Percentiles rank a stretch among this genome's conserved stretches.
Conservation (phyloP, 1,140 invertebrate species). For the Leptinotarsa lineolata region DNA sequence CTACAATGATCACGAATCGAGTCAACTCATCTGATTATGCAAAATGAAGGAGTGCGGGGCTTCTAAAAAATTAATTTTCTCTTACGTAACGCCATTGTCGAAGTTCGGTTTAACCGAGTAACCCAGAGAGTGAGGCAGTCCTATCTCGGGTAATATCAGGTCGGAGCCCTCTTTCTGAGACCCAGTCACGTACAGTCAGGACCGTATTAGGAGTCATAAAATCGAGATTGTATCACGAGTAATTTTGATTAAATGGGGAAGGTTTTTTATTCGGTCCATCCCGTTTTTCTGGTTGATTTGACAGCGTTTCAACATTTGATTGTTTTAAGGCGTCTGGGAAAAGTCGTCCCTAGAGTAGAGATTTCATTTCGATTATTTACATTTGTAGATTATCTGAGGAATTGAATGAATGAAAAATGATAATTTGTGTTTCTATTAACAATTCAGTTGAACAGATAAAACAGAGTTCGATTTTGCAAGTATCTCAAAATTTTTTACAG, state of each 20-base stretch:
- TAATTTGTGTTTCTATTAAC: too few relatives aligned
- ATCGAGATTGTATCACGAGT: conserved; percentile 25
- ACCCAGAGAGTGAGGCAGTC: conserved; percentile 19
- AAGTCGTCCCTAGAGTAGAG: too few relatives aligned
- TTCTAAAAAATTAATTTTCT: conserved; percentile 19
- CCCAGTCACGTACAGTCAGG: conserved; percentile 18
- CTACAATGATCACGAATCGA: conserved; percentile 10
- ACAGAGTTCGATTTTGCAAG: too few relatives aligned
- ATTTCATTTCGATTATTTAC: too few relatives aligned
- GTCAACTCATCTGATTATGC: conserved; percentile 17
- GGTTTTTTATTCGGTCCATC: conserved; percentile 10
- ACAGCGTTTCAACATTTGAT: neutral
- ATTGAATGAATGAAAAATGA: too few relatives aligned
- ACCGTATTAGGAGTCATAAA: conserved; percentile 15
- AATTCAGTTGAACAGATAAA: too few relatives aligned
- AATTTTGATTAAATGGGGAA: conserved; percentile 12
- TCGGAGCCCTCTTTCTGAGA: conserved; percentile 18
- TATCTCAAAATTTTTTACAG: too few relatives aligned
- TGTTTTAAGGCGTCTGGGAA: neutral
- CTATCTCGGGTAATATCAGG: conserved; percentile 14
- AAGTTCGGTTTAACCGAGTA: conserved; percentile 14
- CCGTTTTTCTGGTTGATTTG: neutral
- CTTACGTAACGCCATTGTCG: conserved; percentile 12
- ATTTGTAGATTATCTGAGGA: too few relatives aligned
- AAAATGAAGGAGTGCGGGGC: conserved; percentile 10